Evolutionary conservation across 2,113 vertebrate genomes (phyloP).

Genomic region (Uropsilus gracilis): DNA sequence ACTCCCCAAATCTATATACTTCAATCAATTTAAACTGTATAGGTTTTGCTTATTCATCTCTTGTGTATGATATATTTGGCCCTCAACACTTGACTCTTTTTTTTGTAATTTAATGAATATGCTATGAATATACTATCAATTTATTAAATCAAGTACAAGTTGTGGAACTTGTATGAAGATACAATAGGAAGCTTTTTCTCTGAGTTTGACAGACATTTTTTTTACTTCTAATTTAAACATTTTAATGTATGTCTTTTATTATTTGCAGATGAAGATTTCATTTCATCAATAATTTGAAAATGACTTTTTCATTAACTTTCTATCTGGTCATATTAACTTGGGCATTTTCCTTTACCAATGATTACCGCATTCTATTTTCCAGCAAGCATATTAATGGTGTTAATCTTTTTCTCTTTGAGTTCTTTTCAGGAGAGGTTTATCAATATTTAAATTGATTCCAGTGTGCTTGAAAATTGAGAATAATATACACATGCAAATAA

Average conservation of each 20-base stretch:
- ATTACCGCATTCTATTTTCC: slow-evolving; percentile 41
- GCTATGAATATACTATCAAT: not conserved
- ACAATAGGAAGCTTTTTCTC: not conserved
- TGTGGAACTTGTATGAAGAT: slow-evolving; percentile 59
- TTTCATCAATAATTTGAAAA: slow-evolving; percentile 52
- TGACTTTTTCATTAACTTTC: slow-evolving; percentile 70
- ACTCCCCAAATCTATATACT: not conserved
- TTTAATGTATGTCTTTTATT: slow-evolving; percentile 62
- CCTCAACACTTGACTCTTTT: not conserved
- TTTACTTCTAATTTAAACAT: slow-evolving; percentile 58
- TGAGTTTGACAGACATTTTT: slow-evolving; percentile 43
- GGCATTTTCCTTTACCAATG: not conserved
- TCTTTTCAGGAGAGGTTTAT: slow-evolving; percentile 32
- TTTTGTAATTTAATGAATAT: slow-evolving; percentile 26
- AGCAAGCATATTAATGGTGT: not conserved
- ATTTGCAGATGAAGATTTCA: slow-evolving; percentile 56
- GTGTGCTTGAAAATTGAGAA: slow-evolving; percentile 58
- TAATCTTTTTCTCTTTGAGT: slow-evolving; percentile 38
- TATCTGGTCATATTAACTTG: slow-evolving; percentile 2
- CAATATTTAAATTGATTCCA: slow-evolving; percentile 55
- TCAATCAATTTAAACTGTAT: slow-evolving; percentile 5
- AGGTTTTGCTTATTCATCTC: not conserved
- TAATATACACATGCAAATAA: slow-evolving; percentile 57
- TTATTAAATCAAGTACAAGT: slow-evolving; percentile 27
- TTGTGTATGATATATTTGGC: not conserved